Evolutionary conservation across 1,140 invertebrate species (phyloP), one percentile per base, ranked within the genome.

Genomic region (Rhynchophorus ferrugineus): DNA sequence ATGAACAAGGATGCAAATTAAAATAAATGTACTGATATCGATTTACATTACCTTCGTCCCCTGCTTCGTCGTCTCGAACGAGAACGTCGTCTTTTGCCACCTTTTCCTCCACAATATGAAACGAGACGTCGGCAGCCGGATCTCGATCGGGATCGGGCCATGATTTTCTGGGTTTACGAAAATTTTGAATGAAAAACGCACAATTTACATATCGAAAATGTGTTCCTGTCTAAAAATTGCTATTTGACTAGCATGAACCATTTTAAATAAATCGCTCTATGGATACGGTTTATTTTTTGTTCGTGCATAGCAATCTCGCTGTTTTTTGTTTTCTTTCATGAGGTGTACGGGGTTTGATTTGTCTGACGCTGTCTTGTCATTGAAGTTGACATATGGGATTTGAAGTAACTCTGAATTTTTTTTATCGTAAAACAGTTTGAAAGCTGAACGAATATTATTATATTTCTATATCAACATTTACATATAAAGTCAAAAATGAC

Each of bases 61-160:
- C 37, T 21, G 9, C 38, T 35, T 39, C 36, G 21, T 22, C 16
- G 33, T 34, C n/a, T 18, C 21, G 38, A 44, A 35, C 46, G 46
- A 36, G 44, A n/a, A n/a, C 22, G 21, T 21, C 49, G 51, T 18
- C 49, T 33, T 17, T 22, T 45, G 8, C 49, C 3, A 1, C 49
- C 17, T n/a, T 22, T 35, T n/a, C 22, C 19, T 14, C 43, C 37
- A 21, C 53, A 55, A 21, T 55, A 55, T 11, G 22, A 21, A 34
- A 13, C 9, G 53, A 33, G 6, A 55, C 29, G 39, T 3, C 34
- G 34, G 36, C 53, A 49, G 8, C 46, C 21, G 22, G 41, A 47
- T 37, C 46, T 29, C 11, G 51, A 54, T 14, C 24, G 13, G 18
- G 35, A 21, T 34, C 45, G 24, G 16, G 21, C 17, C 29, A 35